phyloP scores from a whole-genome alignment of 2,113 vertebrate species.

The Plectropomus leopardus region DNA sequence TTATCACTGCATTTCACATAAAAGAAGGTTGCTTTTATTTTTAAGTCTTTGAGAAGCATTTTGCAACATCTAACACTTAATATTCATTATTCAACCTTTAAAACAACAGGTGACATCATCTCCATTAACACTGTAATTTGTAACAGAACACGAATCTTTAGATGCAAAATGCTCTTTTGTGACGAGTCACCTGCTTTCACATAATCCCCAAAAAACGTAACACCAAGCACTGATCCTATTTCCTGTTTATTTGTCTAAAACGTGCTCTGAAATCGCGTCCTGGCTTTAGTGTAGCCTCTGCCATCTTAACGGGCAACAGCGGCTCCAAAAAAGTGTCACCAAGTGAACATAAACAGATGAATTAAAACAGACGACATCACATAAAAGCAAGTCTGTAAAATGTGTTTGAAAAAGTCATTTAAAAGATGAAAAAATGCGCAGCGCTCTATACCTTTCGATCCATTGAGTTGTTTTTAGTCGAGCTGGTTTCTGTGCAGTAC shows the following conservation, averaged over 20 bases:
- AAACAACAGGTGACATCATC: constrained; percentile 17
- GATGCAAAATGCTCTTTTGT: background rate
- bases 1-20: too few relatives aligned
- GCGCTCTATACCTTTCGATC: too few relatives aligned
- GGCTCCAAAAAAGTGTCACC: too few relatives aligned
- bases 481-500: background rate
- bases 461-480: background rate
- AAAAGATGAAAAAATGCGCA: too few relatives aligned
- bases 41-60: background rate
- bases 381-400: too few relatives aligned
- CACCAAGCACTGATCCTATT: background rate
- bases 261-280: background rate
- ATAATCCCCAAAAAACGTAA: background rate
- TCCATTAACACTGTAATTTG: constrained; percentile 22
- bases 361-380: too few relatives aligned
- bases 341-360: too few relatives aligned
- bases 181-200: background rate
- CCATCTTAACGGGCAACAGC: constrained; percentile 28
- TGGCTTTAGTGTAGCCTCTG: constrained; percentile 6
- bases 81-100: constrained; percentile 58
- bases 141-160: background rate
- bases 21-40: too few relatives aligned
- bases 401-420: too few relatives aligned
- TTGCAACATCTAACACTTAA: constrained; percentile 22
- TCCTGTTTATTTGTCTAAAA: constrained; percentile 31